A percentile compares a stretch with the other conserved stretches of the same genome.
Conservation (phyloP, 2,113 vertebrate species). For the Chelonoidis abingdonii region DNA sequence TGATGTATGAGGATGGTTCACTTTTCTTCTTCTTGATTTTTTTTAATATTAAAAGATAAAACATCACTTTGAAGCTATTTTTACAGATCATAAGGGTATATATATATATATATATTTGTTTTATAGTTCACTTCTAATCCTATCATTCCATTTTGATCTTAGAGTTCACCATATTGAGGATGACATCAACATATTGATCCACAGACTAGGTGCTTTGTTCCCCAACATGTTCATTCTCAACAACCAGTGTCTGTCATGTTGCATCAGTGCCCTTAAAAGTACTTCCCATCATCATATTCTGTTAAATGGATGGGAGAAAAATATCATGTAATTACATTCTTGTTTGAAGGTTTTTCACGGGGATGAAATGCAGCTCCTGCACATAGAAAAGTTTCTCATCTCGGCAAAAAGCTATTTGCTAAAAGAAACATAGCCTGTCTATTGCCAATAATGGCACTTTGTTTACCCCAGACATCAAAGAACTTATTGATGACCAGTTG, state of each 20-base stretch:
- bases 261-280: background rate
- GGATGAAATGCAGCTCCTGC: background rate
- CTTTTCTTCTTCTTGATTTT: background rate
- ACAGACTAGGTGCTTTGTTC: background rate
- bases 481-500: background rate
- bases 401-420: slow-evolving; percentile 9
- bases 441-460: background rate
- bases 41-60: background rate
- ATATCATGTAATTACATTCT: background rate
- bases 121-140: slow-evolving; percentile 13
- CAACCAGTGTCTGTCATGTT: background rate
- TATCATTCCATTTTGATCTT: background rate
- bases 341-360: background rate
- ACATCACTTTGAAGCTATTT: background rate
- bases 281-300: background rate
- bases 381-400: slow-evolving; percentile 22
- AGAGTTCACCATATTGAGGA: background rate
- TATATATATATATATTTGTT: background rate
- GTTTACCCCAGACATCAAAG: background rate
- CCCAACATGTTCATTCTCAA: background rate
- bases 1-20: background rate
- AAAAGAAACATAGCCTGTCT: background rate
- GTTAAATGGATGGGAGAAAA: background rate
- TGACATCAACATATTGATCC: background rate
- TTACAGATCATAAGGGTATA: background rate